Percentiles rank a stretch among this genome's conserved stretches.
These are phyloP conservation scores for Engraulis encrasicolus DNA, from an alignment of 2,113 vertebrate genomes.

Conservation along the genomic window DNA sequence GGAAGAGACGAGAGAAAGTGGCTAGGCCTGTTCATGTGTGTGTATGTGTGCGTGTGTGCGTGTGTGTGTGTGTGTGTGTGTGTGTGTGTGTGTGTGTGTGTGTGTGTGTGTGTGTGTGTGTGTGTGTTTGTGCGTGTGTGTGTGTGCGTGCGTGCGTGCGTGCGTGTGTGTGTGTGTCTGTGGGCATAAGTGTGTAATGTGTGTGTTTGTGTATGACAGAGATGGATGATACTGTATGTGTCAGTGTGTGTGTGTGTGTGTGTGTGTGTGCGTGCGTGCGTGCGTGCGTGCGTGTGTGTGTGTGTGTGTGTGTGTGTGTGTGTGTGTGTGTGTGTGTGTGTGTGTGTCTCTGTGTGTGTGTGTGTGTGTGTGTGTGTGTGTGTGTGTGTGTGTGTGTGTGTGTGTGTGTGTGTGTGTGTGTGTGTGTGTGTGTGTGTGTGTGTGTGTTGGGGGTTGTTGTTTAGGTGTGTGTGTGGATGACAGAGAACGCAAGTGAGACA, in stretches of 20 bases:
- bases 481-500: not conserved
- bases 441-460: not conserved
- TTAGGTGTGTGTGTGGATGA: not conserved
- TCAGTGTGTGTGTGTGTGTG: slow-evolving; percentile 12
- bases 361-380: not conserved
- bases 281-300: not conserved
- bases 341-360: not conserved
- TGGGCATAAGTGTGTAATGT: not conserved
- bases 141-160: not conserved
- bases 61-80: not conserved
- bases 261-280: not conserved
- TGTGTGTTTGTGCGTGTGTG: not conserved
- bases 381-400: not conserved
- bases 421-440: slow-evolving; percentile 3
- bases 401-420: not conserved
- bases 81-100: not conserved
- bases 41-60: slow-evolving; percentile 5
- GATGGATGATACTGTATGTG: too few relatives aligned
- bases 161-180: not conserved
- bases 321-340: not conserved
- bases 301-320: slow-evolving; percentile 5
- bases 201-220: not conserved
- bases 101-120: not conserved
- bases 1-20: not conserved
- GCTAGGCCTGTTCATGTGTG: not conserved